A percentile compares a stretch with the other conserved stretches of the same genome.
These are phyloP conservation scores for Trichogramma evanescens DNA, from an alignment of 2,888 invertebrate genomes.

Conservation along the genomic window DNA sequence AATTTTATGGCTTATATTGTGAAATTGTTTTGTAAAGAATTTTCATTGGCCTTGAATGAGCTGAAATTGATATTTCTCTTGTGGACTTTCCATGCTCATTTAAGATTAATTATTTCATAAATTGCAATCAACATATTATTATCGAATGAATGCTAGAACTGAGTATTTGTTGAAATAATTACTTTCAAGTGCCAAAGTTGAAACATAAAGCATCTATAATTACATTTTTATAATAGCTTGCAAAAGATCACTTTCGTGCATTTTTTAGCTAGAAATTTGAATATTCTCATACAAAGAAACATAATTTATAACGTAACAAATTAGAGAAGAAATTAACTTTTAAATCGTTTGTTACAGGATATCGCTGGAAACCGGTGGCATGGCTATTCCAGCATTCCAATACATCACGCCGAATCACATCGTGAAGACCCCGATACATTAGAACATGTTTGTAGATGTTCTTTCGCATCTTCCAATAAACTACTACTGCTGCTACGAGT, in stretches of 20 bases:
- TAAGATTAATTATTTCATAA: too few relatives aligned
- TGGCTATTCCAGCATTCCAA: slow-evolving; percentile 85
- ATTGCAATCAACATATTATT: too few relatives aligned
- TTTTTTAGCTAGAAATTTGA: neutral
- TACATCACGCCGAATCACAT: slow-evolving; percentile 90
- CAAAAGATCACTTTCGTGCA: neutral
- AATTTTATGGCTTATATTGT: too few relatives aligned
- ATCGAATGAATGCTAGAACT: neutral
- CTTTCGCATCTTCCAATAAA: too few relatives aligned
- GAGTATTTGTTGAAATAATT: neutral
- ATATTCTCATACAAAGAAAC: neutral
- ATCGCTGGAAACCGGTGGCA: slow-evolving; percentile 89
- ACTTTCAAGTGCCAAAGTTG: neutral
- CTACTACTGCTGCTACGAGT: too few relatives aligned
- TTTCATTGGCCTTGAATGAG: too few relatives aligned
- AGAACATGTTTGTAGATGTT: slow-evolving; percentile 34
- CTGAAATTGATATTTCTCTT: too few relatives aligned
- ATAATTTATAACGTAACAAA: neutral
- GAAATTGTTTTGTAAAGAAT: too few relatives aligned
- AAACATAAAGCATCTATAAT: neutral
- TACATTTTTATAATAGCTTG: neutral
- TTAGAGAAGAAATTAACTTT: slow-evolving; percentile 4
- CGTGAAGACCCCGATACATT: slow-evolving; percentile 87
- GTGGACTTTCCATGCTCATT: too few relatives aligned
- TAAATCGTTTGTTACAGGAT: slow-evolving; percentile 58